Evolutionary conservation across 1,140 invertebrate species (phyloP), one percentile per base, ranked within the genome.

Genomic region (Tribolium madens): DNA sequence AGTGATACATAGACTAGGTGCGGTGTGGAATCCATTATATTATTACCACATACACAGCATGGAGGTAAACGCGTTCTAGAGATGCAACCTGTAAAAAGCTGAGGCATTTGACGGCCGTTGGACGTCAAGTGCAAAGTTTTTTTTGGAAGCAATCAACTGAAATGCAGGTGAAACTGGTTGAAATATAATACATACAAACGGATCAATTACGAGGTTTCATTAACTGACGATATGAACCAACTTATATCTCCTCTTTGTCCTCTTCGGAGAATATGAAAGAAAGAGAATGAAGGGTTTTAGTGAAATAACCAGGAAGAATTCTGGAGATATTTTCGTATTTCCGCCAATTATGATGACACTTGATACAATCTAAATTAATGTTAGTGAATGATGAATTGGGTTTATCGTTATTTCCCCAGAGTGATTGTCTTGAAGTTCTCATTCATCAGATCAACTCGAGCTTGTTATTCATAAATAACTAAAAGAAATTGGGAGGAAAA

Each of bases 41-140:
- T 42, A 18, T 57, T 57, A 33, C 57, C n/a, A 26, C 15, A 60
- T 60, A 2, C 53, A 60, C 18, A 5, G 13, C 26, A 64, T 64
- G 26, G 57, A 64, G 26, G 57, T 64, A 64, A 64, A 17, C 52
- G 52, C 57, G 57, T 26, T 12, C 2, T 3, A 26, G 26, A 26
- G 21, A 21, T 60, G 15, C 53, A 60, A 60, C 53, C n/a, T n/a
- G n/a, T n/a, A n/a, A n/a, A n/a, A n/a, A n/a, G n/a, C n/a, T n/a
- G 13, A 14, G 1, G 50, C 5, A 5, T 31, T 60, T 60, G 53
- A 60, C 15, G 53, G 53, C 26, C 53, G 26, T 15, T 21, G 9
- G 21, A 64, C 57, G 57, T 64, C 57, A 64, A 64, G 57, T 64
- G 57, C 57, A 33, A 64, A 31, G 57, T 64, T 64, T 64, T 64